Percentiles rank a stretch among this genome's conserved stretches.
phyloP scores from a whole-genome alignment of 1,140 invertebrate genomes.

The Zaprionus taronus region DNA sequence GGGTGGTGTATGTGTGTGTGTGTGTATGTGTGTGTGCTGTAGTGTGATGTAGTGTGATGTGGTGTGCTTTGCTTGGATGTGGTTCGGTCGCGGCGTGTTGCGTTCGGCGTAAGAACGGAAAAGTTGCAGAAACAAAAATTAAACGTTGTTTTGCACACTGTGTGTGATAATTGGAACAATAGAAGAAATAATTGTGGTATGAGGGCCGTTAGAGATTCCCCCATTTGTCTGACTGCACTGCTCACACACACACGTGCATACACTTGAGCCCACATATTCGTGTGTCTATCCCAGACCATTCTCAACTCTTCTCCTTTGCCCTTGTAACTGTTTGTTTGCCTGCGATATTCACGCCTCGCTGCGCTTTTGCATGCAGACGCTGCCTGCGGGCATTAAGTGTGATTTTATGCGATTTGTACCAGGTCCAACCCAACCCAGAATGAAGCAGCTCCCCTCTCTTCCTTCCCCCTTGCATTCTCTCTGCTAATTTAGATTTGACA shows the following conservation, averaged over 20 bases:
- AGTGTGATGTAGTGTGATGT: no score
- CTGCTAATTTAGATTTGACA: constrained; percentile 81
- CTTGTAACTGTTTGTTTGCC: constrained; percentile 69
- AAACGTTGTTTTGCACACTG: constrained; percentile 71
- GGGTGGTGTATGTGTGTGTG: neutral
- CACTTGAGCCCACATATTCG: constrained; percentile 8
- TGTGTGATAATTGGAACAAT: constrained; percentile 78
- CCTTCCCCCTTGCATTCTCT: constrained; percentile 18
- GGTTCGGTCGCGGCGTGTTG: neutral
- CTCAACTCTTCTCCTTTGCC: neutral
- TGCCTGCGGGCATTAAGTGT: constrained; percentile 81
- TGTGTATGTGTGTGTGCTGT: constrained; percentile 18
- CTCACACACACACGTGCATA: constrained; percentile 33
- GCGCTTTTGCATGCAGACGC: constrained; percentile 72
- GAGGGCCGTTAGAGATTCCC: constrained; percentile 66
- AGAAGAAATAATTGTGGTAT: constrained; percentile 52
- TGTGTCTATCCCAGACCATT: neutral
- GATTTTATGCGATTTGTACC: constrained; percentile 80
- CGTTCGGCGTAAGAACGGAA: constrained; percentile 34
- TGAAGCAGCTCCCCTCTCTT: constrained; percentile 43
- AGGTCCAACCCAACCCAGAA: constrained; percentile 33
- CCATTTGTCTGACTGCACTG: constrained; percentile 41
- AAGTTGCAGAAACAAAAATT: constrained; percentile 77
- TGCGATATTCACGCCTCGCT: constrained; percentile 77
- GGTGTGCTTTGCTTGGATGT: neutral